phyloP scores from a whole-genome alignment of 2,888 invertebrate genomes.

The Exephanes ischioxanthus region DNA sequence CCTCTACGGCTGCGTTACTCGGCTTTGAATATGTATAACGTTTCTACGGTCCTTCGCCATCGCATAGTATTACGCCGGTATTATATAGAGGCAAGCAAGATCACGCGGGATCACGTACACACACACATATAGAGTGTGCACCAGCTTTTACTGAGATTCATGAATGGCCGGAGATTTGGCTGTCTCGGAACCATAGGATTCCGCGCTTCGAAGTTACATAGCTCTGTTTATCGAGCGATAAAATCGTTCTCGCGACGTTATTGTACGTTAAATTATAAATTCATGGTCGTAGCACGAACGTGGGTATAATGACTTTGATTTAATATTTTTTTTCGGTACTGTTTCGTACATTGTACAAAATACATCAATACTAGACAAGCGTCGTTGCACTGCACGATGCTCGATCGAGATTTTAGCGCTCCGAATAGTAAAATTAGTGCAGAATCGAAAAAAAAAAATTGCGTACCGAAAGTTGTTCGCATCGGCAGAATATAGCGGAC shows the following conservation, averaged over 20 bases:
- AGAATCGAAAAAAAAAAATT: too few relatives aligned
- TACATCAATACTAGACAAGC: constrained; percentile 19
- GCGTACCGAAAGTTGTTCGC: too few relatives aligned
- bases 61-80: not conserved
- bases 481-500: too few relatives aligned
- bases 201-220: not conserved
- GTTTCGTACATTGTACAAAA: not conserved
- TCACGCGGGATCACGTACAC: constrained; percentile 2
- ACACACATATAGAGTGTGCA: not conserved
- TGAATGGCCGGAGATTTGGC: constrained; percentile 24
- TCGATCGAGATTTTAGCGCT: constrained; percentile 30
- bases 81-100: not conserved
- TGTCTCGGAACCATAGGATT: not conserved
- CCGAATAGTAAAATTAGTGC: not conserved
- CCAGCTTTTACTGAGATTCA: constrained; percentile 18
- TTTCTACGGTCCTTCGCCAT: constrained; percentile 17
- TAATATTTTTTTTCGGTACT: not conserved
- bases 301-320: not conserved
- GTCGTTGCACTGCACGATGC: constrained; percentile 31
- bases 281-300: not conserved
- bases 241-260: not conserved
- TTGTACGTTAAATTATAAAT: constrained; percentile 4
- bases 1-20: constrained; percentile 19
- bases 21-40: constrained; percentile 50
- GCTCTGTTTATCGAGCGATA: constrained; percentile 11